phyloP scores from a whole-genome alignment of 1,140 invertebrate genomes.

The Sesamia nonagrioides region DNA sequence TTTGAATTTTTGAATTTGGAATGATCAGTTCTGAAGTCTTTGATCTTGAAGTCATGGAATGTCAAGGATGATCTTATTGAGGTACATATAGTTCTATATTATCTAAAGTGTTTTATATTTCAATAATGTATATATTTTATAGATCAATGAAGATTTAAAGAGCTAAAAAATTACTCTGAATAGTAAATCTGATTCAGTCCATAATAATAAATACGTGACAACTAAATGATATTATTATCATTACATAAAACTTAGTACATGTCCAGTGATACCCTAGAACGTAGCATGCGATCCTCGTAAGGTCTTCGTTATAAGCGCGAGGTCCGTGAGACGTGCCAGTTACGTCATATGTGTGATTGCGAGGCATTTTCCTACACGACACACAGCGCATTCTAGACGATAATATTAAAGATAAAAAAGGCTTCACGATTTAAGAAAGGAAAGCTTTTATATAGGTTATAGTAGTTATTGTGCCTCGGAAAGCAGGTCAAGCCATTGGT shows the following conservation, averaged over 20 bases:
- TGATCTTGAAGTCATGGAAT: not conserved
- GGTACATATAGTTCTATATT: not conserved
- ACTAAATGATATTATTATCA: not conserved
- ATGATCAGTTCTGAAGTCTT: not conserved
- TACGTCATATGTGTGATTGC: conserved; percentile 31
- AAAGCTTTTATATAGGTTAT: too few relatives aligned
- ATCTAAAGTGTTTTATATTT: too few relatives aligned
- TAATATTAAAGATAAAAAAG: not conserved
- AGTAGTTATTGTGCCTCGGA: too few relatives aligned
- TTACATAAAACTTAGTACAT: not conserved
- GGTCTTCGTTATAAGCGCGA: conserved; percentile 25
- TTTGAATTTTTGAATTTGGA: conserved; percentile 59
- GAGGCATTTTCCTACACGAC: conserved; percentile 34
- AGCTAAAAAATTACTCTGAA: too few relatives aligned
- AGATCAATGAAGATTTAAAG: too few relatives aligned
- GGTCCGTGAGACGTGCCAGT: conserved; percentile 29
- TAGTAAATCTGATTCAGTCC: not conserved
- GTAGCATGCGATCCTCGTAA: conserved; percentile 22
- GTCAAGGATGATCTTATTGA: not conserved
- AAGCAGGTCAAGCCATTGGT: too few relatives aligned
- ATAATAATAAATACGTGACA: not conserved
- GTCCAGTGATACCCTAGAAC: not conserved
- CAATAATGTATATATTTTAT: not conserved
- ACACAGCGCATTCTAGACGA: not conserved
- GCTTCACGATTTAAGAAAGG: too few relatives aligned